Evolutionary conservation across 2,113 vertebrate species (phyloP), one percentile per base, ranked within the genome.

Genomic region (Catharus minimus): DNA sequence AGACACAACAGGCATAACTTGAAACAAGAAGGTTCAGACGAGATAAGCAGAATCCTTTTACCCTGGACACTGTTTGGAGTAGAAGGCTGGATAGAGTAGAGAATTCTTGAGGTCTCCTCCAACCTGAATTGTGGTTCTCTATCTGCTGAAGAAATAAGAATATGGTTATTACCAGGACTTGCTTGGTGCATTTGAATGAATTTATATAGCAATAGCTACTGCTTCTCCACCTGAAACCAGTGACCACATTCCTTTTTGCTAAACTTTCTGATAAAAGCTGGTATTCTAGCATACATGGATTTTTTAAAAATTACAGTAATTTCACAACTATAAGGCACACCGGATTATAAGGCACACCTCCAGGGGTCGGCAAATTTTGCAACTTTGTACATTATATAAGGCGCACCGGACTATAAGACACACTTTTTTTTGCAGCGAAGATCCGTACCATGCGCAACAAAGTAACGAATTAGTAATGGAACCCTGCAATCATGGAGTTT

Each of bases 251-350:
- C 6, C 0, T 60, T 55, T 67, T 52, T 56, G 18, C 4, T 66
- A 39, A 49, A 49, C 3, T 9, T 76, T 82, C 12, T 82, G 32
- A 53, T 50, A 39, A 83, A 84, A 47, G 2, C 4, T 88, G 30
- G 49, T 17, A 52, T 47, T 22, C 4, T 39, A 72, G 3, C 5
- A 41, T 4, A 32, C 0, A 0, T 23, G 3, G 2, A 38, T 74
- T 73, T 50, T 27, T 3, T 38, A 9, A 9, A 10, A 38, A 38
- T 38, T 38, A 38, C 38, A 38, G 38, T 38, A 38, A 38, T 38
- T 38, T 38, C 38, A 38, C 11, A 11, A 38, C 38, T 38, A 38
- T 38, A 38, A 38, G 38, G 38, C 38, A 11, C 38, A 38, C 38
- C 11, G 38, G 38, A 38, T 38, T 38, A 38, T 38, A 38, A 38